These are phyloP conservation scores for Penaeus monodon DNA, from an alignment of 2,888 invertebrate genomes.

Conservation along the genomic window DNA sequence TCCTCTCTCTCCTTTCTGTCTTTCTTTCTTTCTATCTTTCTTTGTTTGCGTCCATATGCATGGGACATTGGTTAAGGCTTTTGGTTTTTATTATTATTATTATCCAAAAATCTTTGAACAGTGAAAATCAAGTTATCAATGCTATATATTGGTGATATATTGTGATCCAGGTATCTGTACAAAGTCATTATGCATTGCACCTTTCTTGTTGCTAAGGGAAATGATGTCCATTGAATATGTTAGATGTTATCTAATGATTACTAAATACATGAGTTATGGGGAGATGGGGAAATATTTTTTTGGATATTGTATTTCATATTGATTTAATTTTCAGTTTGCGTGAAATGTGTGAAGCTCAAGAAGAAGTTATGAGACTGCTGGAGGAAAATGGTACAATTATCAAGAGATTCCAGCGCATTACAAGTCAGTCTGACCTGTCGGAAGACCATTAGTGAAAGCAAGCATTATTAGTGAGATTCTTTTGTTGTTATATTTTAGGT, in stretches of 20 bases:
- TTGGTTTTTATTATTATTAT: too few species aligned
- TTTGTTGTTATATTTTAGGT: neutral
- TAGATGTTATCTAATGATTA: too few species aligned
- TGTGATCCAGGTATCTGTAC: too few species aligned
- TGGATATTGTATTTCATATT: neutral
- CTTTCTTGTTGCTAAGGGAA: too few species aligned
- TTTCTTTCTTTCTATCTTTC: neutral
- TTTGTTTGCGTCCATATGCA: neutral
- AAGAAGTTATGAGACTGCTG: conserved; percentile 70
- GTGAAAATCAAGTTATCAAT: too few species aligned
- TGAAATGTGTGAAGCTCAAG: conserved; percentile 66
- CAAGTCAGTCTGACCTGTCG: conserved; percentile 4
- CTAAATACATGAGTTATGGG: neutral
- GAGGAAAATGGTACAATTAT: conserved; percentile 72
- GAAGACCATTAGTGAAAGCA: neutral
- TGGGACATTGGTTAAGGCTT: neutral
- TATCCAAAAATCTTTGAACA: too few species aligned
- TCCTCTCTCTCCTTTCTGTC: too few species aligned
- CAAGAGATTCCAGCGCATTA: conserved; percentile 68
- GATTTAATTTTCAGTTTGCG: conserved; percentile 28
- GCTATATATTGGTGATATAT: too few species aligned
- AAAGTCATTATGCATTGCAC: too few species aligned
- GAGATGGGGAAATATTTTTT: neutral
- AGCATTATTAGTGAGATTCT: conserved; percentile 45
- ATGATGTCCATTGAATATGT: too few species aligned